Evolutionary conservation across 2,888 invertebrate species (phyloP), one percentile per base, ranked within the genome.

Genomic region (Lypha dubia): DNA sequence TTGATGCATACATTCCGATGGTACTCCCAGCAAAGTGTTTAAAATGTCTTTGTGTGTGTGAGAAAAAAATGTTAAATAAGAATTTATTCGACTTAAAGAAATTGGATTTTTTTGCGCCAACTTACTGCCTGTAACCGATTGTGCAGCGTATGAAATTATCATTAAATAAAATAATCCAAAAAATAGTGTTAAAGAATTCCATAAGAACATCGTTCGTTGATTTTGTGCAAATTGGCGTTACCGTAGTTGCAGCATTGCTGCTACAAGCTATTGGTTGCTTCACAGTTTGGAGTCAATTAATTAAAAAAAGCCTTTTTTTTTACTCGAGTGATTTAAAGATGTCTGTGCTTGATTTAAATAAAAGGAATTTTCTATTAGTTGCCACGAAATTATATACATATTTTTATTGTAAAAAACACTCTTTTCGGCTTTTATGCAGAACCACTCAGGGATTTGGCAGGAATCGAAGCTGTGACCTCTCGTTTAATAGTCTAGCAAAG

Each of bases 1-100:
- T 80, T 94, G 94, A 71, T 94, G 92, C 76, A 91, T 88, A 86
- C 92, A 92, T 84, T 92, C 92, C 0, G 90, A 87, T 1, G 92
- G 92, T 62, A 92, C 89, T 32, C 92, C 92, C 67, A 92, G 87
- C 65, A 92, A 86, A 3, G 90, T 90, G 70, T 92, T 92, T 1
- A 92, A 87, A 56, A 92, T 89, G 70, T 89, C 92, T 92, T 13
- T 13, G 17, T 5, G 67, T 63, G 56, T 4, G 28, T 4, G n/a
- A 60, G 15, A n/a, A 28, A n/a, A 60, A 20, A 56, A 8, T 17
- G 7, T 24, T 17, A 15, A 11, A 5, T 53, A 15, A 13, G 0
- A 53, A 3, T 15, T 17, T 46, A 17, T n/a, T 46, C 5, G 6
- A 46, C 7, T 49, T 49, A 9, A 20, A 49, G 17, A 8, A 7